These are phyloP conservation scores for Meandrusa payeni DNA, from an alignment of 2,888 invertebrate species.

Conservation along the genomic window DNA sequence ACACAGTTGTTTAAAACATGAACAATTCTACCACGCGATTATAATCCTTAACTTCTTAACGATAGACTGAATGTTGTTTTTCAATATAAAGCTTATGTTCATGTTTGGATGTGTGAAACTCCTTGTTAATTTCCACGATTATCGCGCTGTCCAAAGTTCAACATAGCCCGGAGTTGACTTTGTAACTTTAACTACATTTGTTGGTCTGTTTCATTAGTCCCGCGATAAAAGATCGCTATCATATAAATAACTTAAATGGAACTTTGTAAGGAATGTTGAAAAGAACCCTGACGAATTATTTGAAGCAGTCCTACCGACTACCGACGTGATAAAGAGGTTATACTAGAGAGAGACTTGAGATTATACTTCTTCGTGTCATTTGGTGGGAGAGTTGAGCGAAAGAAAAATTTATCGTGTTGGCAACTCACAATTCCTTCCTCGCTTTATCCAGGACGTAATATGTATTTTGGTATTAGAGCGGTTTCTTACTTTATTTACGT, in stretches of 20 bases:
- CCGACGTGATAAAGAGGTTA: no score
- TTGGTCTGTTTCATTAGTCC: slow-evolving; percentile 2
- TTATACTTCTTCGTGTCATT: no score
- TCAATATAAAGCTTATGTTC: not conserved
- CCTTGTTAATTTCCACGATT: not conserved
- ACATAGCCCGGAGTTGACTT: not conserved
- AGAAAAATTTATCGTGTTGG: no score
- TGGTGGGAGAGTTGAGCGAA: no score
- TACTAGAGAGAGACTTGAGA: no score
- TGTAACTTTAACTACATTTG: not conserved
- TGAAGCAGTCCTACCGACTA: no score
- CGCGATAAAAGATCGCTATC: not conserved
- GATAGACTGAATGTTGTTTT: not conserved
- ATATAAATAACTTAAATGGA: not conserved
- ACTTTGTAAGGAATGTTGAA: no score
- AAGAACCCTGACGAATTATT: no score
- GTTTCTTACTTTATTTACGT: no score
- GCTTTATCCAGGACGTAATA: no score
- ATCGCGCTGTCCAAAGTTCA: not conserved
- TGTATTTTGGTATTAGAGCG: no score
- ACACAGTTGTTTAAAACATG: slow-evolving; percentile 7
- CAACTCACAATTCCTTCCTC: no score
- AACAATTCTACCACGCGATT: not conserved
- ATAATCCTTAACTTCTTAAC: not conserved
- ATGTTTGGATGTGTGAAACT: not conserved